Base-by-base conservation (phyloP, 2,888 invertebrate species). In the Calameuta idolon region DNA sequence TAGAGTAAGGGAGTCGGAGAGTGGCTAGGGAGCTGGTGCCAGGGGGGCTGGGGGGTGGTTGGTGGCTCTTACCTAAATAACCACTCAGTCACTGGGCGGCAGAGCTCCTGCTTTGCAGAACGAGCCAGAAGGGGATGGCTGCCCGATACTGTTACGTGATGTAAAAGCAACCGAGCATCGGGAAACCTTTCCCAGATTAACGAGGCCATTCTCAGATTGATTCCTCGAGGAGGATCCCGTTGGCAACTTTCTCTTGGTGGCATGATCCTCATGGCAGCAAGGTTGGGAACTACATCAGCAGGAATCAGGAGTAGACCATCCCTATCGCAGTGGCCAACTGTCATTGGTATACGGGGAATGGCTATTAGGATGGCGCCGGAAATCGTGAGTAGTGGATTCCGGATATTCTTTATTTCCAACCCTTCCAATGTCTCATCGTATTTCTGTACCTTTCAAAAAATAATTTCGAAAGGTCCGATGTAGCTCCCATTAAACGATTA, bases 1-100 rank as follows among this genome's bases (percentile, higher is more conserved):
- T 40, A 40, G 40, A 40, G 5, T 40, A 40, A 40, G 40, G 75
- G 82, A 83, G 83, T 81, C 81, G 82, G 83, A 85, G 84, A 85
- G 76, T 77, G 79, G 79, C 35, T 33, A 9, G 75, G 40, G 55
- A 74, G 68, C 37, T 69, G 78, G 74, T 80, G 69, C 76, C 37
- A 37, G 74, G 75, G 71, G 79, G 77, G 82, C 31, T 0, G 4
- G 33, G 4, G 33, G 33, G 33, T 3, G 4, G 33, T 33, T 81
- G 87, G 86, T 85, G 85, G 91, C 91, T 91, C 91, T 91, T 91
- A 91, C 90, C 91, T 90, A 91, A 91, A 91, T 91, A 91, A 91
- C 91, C 91, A 91, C 91, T 91, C 91, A 91, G 91, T 91, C 91
- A 91, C 91, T 91, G 88, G 88, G 86, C 87, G 88, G 87, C 87